Conservation (phyloP, 2,797 vertebrate species). For the Babyrousa celebensis region DNA sequence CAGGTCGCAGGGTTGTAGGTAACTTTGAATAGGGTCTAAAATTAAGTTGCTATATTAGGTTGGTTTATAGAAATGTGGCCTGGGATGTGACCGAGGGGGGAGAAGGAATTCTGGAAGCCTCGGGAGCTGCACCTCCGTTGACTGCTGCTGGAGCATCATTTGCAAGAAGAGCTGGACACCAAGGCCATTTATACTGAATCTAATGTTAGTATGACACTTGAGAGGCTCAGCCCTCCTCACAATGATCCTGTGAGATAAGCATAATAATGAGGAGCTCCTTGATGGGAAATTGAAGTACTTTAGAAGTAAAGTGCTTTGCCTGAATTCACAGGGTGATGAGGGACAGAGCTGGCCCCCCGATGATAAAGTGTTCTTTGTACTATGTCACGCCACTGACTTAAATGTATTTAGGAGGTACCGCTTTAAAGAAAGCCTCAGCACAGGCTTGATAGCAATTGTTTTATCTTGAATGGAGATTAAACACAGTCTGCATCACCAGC, state of each 20-base stretch:
- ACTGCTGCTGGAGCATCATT: background rate
- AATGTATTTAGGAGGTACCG: background rate
- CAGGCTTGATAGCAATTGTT: background rate
- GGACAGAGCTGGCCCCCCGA: background rate
- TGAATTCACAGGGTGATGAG: background rate
- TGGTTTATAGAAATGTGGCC: constrained; percentile 45
- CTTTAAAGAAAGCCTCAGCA: background rate
- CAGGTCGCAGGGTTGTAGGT: background rate
- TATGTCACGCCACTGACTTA: background rate
- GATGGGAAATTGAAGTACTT: constrained; percentile 37
- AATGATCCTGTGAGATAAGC: background rate
- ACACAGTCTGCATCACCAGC: background rate
- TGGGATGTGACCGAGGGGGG: background rate
- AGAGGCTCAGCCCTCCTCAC: background rate
- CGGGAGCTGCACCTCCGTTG: background rate
- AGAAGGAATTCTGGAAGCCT: background rate
- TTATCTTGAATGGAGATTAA: background rate
- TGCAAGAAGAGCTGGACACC: background rate
- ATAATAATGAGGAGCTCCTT: background rate
- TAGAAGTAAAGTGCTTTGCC: constrained; percentile 21
- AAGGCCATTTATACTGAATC: background rate
- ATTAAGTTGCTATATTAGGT: background rate
- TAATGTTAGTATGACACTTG: background rate
- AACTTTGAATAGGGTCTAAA: constrained; percentile 32
- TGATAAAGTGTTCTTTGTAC: constrained; percentile 6